These are phyloP conservation scores for Mastacembelus armatus DNA, from an alignment of 2,797 vertebrate species.

Conservation along the genomic window DNA sequence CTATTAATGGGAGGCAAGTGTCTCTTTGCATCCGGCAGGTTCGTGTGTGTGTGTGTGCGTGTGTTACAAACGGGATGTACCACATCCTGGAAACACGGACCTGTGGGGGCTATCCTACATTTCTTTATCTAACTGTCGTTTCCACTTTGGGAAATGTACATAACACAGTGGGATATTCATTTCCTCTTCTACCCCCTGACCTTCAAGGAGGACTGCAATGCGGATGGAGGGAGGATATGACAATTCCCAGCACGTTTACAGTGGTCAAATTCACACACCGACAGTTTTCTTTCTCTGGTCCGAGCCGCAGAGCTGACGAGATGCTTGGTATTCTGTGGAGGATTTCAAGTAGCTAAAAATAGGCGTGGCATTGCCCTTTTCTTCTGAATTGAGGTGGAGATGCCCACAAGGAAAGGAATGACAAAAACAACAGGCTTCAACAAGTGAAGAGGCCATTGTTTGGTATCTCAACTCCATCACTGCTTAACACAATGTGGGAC, in stretches of 20 bases:
- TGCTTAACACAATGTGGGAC: background rate
- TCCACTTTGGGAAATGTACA: constrained; percentile 70
- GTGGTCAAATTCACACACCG: constrained; percentile 58
- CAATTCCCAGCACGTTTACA: constrained; percentile 74
- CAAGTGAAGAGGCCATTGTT: constrained; percentile 37
- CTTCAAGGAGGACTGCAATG: constrained; percentile 70
- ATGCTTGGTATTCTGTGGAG: constrained; percentile 74
- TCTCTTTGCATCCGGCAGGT: constrained; percentile 56
- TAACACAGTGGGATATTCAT: constrained; percentile 62
- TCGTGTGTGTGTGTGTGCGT: constrained; percentile 32
- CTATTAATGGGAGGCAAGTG: constrained; percentile 31
- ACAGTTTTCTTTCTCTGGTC: constrained; percentile 30
- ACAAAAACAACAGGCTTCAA: constrained; percentile 40
- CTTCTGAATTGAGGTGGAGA: constrained; percentile 57
- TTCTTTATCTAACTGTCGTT: constrained; percentile 64
- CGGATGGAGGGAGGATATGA: constrained; percentile 61
- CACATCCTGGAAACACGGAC: constrained; percentile 65
- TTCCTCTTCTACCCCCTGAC: constrained; percentile 58
- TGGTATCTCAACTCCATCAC: constrained; percentile 10
- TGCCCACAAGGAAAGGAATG: constrained; percentile 52
- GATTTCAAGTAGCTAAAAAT: constrained; percentile 74
- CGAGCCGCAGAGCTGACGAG: constrained; percentile 43
- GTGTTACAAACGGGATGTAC: constrained; percentile 57
- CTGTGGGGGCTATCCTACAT: constrained; percentile 33
- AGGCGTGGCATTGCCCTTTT: constrained; percentile 50